phyloP scores from a whole-genome alignment of 64 coral and sea anemone genomes.

The Dendrophyllia cribrosa region DNA sequence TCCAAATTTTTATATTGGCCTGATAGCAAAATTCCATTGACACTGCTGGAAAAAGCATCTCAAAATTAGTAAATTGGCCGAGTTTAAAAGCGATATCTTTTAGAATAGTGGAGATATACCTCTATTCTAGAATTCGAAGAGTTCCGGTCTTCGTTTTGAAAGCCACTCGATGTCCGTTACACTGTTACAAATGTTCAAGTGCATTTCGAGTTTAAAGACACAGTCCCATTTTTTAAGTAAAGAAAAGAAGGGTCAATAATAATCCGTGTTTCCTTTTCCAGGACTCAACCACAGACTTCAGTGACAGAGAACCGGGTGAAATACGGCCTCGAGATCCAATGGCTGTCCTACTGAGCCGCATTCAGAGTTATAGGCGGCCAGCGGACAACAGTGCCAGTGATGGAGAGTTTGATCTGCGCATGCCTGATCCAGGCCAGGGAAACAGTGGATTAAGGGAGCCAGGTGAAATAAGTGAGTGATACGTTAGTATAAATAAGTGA shows the following conservation, averaged over 20 bases:
- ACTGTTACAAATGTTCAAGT: too few species aligned
- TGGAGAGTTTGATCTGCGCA: conserved; percentile 3
- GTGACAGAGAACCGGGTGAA: conserved; percentile 77
- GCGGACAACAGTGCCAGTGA: conserved; percentile 30
- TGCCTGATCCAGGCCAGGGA: neutral
- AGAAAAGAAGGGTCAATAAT: neutral
- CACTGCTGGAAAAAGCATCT: too few species aligned
- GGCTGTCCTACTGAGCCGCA: conserved; percentile 54
- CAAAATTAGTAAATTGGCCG: too few species aligned
- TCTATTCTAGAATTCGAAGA: too few species aligned
- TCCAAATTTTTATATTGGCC: too few species aligned
- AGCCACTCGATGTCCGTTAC: too few species aligned
- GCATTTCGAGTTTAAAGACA: too few species aligned
- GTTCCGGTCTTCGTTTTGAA: too few species aligned
- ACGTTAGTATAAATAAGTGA: neutral
- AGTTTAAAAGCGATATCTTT: too few species aligned
- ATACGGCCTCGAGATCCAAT: conserved; percentile 61
- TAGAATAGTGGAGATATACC: too few species aligned
- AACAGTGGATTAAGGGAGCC: neutral
- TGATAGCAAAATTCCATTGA: too few species aligned
- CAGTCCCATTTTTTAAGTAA: too few species aligned
- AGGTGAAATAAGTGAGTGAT: conserved; percentile 5
- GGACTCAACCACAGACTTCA: conserved; percentile 72
- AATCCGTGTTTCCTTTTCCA: neutral
- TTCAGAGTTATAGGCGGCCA: conserved; percentile 42